Base-by-base conservation (phyloP, 2,113 vertebrate genomes). In the Melanerpes formicivorus region DNA sequence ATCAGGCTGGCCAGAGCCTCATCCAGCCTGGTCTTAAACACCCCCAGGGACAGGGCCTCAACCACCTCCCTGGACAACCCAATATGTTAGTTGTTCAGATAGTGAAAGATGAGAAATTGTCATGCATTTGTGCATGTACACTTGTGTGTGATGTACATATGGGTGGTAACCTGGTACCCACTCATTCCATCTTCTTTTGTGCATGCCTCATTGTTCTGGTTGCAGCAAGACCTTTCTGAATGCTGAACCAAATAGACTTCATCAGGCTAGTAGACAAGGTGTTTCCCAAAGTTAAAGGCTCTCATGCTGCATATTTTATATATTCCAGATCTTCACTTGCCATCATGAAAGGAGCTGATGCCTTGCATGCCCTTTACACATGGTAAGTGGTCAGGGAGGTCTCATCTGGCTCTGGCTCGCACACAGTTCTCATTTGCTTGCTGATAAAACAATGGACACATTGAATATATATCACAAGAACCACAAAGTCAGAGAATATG, bases 61-160 rank as follows among this genome's bases (percentile, higher is more conserved):
- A 34, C 34, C 34, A 34, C 34, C 34, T 34, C 34, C 34, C 34
- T 34, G 34, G 34, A 34, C 34, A 34, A 34, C 34, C 34, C 34
- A 34, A 12, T 25, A 5, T 42, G 32, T n/a, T 58, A 86, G 32
- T 44, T 75, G 18, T 32, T 81, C 25, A 44, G 29, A 5, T 1
- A 81, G 32, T 9, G 50, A 76, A 88, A 29, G 29, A 62, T 1
- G 3, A 69, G 80, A 80, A 72, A 56, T 37, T 50, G 10, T 46
- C 40, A 37, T 0, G 1, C 11, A 7, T 73, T 75, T 11, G 11
- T 67, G 58, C 8, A 2, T 19, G 10, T 29, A 6, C 29, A 2
- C 0, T 1, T n/a, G 6, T 40, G 37, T 12, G 44, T 30, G 42
- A 1, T 9, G 5, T 18, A 27, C 2, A 2, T 3, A 11, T 32